A percentile compares a stretch with the other conserved stretches of the same genome.
phyloP scores from a whole-genome alignment of 35 echinoderm and acorn worm species.

The Ophioderma brevispina region DNA sequence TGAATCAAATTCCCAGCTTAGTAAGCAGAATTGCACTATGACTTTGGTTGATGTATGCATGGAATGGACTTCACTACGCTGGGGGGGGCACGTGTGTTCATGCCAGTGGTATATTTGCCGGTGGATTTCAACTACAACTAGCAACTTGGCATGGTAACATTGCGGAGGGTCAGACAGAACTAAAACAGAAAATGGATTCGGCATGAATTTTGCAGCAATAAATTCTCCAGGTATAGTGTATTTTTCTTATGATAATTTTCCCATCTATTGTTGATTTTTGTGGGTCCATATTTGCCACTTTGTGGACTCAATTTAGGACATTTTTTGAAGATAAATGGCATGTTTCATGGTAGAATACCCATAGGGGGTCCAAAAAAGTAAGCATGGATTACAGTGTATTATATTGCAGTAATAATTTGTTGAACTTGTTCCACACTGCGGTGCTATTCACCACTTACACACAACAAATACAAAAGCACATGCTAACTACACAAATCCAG shows the following conservation, averaged over 20 bases:
- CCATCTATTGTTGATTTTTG: neutral
- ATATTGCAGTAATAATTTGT: too few species aligned
- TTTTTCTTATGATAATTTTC: too few species aligned
- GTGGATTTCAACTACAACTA: constrained; percentile 76
- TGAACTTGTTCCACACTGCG: too few species aligned
- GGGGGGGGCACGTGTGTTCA: constrained; percentile 45
- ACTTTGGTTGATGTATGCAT: constrained; percentile 69
- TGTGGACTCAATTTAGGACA: too few species aligned
- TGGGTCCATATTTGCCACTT: too few species aligned
- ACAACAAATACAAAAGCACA: too few species aligned
- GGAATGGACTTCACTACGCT: constrained; percentile 51
- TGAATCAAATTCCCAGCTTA: constrained; percentile 67
- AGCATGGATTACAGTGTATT: too few species aligned
- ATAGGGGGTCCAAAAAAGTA: too few species aligned
- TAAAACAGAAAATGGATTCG: constrained; percentile 83
- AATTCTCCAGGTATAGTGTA: constrained; percentile 54
- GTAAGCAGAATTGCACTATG: constrained; percentile 78
- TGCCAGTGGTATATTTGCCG: constrained; percentile 40
- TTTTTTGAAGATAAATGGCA: too few species aligned
- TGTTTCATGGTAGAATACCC: too few species aligned
- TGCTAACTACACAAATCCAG: too few species aligned
- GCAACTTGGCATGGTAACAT: constrained; percentile 86
- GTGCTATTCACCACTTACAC: too few species aligned
- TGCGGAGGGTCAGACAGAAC: constrained; percentile 73
- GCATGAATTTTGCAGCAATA: constrained; percentile 28